Evolutionary conservation across 1,140 invertebrate genomes (phyloP).

Genomic region (Physella acuta): DNA sequence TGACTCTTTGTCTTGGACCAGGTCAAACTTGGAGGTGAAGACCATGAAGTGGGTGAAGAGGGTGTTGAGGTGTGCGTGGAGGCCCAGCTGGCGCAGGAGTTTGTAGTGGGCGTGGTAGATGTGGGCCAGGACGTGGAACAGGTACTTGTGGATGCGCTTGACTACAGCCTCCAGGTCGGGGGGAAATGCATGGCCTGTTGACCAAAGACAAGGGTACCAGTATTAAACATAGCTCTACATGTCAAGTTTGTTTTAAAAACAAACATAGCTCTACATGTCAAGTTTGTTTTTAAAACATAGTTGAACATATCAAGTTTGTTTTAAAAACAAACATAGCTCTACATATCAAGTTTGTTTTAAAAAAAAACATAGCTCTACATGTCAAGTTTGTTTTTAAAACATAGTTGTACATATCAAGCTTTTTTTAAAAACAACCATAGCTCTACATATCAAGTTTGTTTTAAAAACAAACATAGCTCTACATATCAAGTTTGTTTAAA

Average conservation of each 20-base stretch:
- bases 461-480: too few species aligned
- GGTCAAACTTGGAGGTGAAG: slow-evolving; percentile 81
- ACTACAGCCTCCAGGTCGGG: slow-evolving; percentile 90
- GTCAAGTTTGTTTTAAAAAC: neutral
- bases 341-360: neutral
- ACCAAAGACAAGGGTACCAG: neutral
- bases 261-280: too few species aligned
- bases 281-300: too few species aligned
- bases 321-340: neutral
- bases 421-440: too few species aligned
- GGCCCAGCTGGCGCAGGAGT: slow-evolving; percentile 85
- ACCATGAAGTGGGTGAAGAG: slow-evolving; percentile 93
- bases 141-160: slow-evolving; percentile 90
- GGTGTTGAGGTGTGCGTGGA: slow-evolving; percentile 89
- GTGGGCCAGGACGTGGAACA: slow-evolving; percentile 97
- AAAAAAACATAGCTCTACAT: neutral
- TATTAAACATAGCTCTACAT: neutral
- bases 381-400: too few species aligned
- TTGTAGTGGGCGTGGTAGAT: slow-evolving; percentile 96
- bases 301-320: too few species aligned
- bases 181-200: slow-evolving; percentile 89
- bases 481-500: too few species aligned
- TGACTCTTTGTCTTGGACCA: slow-evolving; percentile 88
- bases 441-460: too few species aligned
- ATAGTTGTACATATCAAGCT: too few species aligned